Evolutionary conservation across 2,797 vertebrate species (phyloP).

Genomic region (Hyperoplus lanceolatus): DNA sequence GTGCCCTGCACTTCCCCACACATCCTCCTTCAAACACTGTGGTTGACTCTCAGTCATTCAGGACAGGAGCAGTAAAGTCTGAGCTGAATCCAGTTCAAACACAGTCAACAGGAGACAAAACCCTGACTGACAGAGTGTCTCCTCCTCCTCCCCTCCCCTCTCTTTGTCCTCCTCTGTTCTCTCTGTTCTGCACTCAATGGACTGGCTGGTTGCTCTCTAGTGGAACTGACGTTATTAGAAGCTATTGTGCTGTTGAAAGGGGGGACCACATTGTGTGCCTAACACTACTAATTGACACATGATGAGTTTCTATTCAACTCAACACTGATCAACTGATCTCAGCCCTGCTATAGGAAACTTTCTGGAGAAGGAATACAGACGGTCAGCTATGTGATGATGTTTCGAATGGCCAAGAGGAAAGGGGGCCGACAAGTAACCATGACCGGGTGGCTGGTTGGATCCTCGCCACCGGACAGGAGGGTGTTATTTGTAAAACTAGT

Average conservation of each 20-base stretch:
- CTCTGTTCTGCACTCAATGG: background rate
- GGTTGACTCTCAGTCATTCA: no score
- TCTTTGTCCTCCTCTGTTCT: slow-evolving; percentile 20
- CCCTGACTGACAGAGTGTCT: background rate
- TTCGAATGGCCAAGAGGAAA: background rate
- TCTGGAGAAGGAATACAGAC: background rate
- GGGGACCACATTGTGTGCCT: background rate
- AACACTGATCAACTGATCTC: slow-evolving; percentile 6
- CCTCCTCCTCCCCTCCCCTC: slow-evolving; percentile 15
- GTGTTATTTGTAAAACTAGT: no score
- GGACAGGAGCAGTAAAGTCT: no score
- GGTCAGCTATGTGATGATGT: background rate
- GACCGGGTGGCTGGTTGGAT: no score
- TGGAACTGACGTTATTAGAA: no score
- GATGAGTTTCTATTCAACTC: background rate
- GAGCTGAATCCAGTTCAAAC: no score
- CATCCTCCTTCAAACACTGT: no score
- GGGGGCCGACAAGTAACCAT: background rate
- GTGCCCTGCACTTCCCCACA: background rate
- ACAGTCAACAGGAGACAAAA: no score
- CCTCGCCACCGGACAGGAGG: no score
- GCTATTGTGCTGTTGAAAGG: background rate
- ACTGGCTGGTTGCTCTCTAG: background rate
- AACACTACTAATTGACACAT: background rate
- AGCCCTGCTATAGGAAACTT: background rate